These are phyloP conservation scores for Augiades crinisus DNA, from an alignment of 2,888 invertebrate genomes.

Conservation along the genomic window DNA sequence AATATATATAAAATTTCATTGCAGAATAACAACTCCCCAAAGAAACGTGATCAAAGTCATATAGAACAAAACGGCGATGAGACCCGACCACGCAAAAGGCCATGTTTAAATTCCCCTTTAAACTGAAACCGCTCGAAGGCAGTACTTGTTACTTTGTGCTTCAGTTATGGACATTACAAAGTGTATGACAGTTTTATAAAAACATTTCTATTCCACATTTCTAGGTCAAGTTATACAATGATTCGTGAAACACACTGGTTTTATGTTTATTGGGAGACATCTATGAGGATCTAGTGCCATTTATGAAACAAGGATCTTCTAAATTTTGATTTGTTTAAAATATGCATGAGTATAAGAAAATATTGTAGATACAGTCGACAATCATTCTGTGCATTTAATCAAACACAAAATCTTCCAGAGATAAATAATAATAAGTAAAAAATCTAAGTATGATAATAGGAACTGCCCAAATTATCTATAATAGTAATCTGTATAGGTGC, in stretches of 20 bases:
- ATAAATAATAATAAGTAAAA: too few relatives aligned
- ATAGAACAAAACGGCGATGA: conserved; percentile 81
- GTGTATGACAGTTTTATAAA: conserved; percentile 62
- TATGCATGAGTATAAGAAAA: neutral
- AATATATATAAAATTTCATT: conserved; percentile 36
- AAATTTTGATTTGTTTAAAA: neutral
- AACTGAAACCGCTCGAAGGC: conserved; percentile 51
- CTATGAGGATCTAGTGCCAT: conserved; percentile 42
- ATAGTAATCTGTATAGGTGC: too few relatives aligned
- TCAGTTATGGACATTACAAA: conserved; percentile 59
- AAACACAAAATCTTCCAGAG: too few relatives aligned
- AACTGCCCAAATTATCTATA: too few relatives aligned
- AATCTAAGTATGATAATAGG: too few relatives aligned
- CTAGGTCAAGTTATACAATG: conserved; percentile 50
- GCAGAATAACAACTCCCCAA: conserved; percentile 80
- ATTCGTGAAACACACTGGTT: conserved; percentile 45
- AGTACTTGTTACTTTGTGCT: conserved; percentile 52
- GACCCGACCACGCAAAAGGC: conserved; percentile 81
- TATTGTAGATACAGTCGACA: neutral
- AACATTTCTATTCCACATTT: conserved; percentile 52
- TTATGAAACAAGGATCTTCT: conserved; percentile 16
- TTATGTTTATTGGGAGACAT: conserved; percentile 43
- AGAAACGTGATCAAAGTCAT: conserved; percentile 81
- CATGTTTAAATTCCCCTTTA: conserved; percentile 72
- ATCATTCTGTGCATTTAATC: neutral